Conservation (phyloP, 2,797 vertebrate genomes). For the Coregonus ussuriensis region DNA sequence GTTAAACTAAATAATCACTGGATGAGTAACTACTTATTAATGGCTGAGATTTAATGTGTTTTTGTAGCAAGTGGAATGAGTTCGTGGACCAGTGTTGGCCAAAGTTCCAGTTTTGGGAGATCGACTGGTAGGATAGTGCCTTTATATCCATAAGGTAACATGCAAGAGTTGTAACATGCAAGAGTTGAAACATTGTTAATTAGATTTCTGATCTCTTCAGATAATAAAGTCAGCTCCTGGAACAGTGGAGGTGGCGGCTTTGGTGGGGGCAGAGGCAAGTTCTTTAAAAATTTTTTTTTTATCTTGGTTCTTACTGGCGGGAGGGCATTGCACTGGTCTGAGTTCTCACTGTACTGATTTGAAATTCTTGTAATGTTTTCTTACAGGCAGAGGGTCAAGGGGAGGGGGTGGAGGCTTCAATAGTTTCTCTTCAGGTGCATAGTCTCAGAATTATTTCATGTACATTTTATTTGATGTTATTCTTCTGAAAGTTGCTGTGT, state of each 20-base stretch:
- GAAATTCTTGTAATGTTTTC: background rate
- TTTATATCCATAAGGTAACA: background rate
- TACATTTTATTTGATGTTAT: too few species aligned
- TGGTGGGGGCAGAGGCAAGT: slow-evolving; percentile 10
- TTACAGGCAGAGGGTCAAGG: slow-evolving; percentile 14
- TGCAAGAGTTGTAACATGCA: too few species aligned
- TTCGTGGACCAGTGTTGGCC: background rate
- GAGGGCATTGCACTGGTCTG: too few species aligned
- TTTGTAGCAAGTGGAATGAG: background rate
- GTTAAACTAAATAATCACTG: background rate
- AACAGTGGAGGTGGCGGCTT: slow-evolving; percentile 10
- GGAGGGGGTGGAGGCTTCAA: slow-evolving; percentile 12
- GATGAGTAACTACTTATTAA: too few species aligned
- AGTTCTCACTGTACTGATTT: background rate
- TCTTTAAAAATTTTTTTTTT: too few species aligned
- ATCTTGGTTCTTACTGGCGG: too few species aligned
- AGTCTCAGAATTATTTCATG: too few species aligned
- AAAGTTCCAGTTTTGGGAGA: background rate
- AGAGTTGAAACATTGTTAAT: background rate
- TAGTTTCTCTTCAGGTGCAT: slow-evolving; percentile 2
- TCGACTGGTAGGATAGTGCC: background rate
- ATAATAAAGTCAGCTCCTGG: slow-evolving; percentile 18
- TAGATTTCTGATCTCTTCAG: background rate
- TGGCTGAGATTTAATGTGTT: too few species aligned
- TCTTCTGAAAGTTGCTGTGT: too few species aligned